Evolutionary conservation across 2,888 invertebrate species (phyloP).

Genomic region (Amblyjoppa fuscipennis): DNA sequence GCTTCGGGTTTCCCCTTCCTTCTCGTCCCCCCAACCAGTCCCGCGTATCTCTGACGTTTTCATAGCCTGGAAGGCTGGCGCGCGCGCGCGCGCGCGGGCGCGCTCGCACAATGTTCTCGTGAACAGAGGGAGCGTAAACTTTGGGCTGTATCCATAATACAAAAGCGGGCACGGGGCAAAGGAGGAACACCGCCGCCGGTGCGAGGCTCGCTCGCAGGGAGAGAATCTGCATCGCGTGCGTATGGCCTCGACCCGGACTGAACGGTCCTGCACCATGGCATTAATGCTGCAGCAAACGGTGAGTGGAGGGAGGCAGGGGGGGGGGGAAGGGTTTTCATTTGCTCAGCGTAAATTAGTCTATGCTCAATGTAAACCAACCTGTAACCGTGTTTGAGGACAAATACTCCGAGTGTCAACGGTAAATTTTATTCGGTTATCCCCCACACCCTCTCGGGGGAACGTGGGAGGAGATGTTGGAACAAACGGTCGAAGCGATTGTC

Average conservation of each 20-base stretch:
- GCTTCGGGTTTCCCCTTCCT: neutral
- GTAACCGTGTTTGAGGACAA: slow-evolving; percentile 17
- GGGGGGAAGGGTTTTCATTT: slow-evolving; percentile 37
- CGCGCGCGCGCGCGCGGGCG: no score
- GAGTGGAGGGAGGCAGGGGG: slow-evolving; percentile 13
- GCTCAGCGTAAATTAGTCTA: slow-evolving; percentile 46
- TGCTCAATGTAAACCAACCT: slow-evolving; percentile 31
- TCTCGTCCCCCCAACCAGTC: neutral
- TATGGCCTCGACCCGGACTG: neutral
- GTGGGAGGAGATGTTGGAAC: neutral
- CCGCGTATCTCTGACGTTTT: neutral
- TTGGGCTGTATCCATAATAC: slow-evolving; percentile 1
- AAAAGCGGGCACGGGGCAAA: neutral
- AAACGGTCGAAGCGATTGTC: neutral
- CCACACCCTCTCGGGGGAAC: neutral
- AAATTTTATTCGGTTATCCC: slow-evolving; percentile 39
- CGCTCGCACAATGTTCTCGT: neutral
- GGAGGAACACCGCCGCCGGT: neutral
- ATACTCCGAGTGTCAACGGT: slow-evolving; percentile 6
- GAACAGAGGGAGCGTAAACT: slow-evolving; percentile 7
- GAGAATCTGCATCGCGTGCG: slow-evolving; percentile 19
- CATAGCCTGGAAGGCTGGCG: neutral
- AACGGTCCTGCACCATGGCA: neutral
- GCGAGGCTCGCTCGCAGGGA: neutral
- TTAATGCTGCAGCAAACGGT: neutral